Evolutionary conservation across 2,888 invertebrate genomes (phyloP), one percentile per base, ranked within the genome.

Genomic region (Caenorhabditis virilis): DNA sequence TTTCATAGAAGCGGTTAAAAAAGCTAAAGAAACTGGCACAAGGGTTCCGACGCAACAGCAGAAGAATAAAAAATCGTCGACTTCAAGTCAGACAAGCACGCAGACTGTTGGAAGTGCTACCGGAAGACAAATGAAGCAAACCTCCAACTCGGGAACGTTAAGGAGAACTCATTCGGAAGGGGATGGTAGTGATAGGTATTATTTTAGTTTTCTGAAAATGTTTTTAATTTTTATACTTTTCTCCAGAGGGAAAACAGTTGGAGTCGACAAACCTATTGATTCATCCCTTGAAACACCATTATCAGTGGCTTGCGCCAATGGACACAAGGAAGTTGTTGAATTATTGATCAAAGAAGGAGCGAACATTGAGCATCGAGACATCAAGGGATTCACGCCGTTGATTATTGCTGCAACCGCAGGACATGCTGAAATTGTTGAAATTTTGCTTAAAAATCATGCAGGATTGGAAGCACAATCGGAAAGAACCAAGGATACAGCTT

Each of bases 391-490:
- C 85, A 95, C 97, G 0, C 95, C 98, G 0, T 87, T 98, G 39
- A 97, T 97, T 82, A 88, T 97, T 75, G 95, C 95, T 43, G 95
- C 97, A 25, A 95, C 97, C 15, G 95, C 95, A 20, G 97, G 97
- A 0, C 92, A 93, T 84, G 90, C 91, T 61, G 90, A 83, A 46
- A 89, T 93, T 23, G 95, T 95, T 11, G 95, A 95, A 80, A 91
- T 93, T 77, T 88, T 98, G 6, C 86, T 98, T 55, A 93, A 92
- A 85, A 90, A 92, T 85, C 91, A 91, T 70, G 95, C 95, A n/a
- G 93, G 95, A 84, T 90, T 98, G 78, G 98, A 98, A 85, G 97
- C 97, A 33, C 95, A 97, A 86, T 95, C 95, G 0, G 98, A 98
- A 85, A 89, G 97, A 80, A 98, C 97, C 72, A 98, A 98, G 87